These are phyloP conservation scores for Phalacrocorax carbo DNA, from an alignment of 2,113 vertebrate species.

Conservation along the genomic window DNA sequence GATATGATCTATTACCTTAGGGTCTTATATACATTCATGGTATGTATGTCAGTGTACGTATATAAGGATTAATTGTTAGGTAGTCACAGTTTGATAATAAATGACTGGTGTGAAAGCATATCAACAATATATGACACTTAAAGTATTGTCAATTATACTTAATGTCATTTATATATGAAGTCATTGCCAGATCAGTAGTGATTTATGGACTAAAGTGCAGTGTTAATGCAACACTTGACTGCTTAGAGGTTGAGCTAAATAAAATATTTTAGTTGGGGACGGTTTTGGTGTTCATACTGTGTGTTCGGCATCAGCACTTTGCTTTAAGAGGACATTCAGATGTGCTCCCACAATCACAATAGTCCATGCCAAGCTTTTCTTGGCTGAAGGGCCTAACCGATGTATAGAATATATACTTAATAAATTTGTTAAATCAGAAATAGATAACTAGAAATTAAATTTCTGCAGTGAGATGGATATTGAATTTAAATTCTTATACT, in stretches of 20 bases:
- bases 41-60: background rate
- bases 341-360: background rate
- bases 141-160: background rate
- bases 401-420: background rate
- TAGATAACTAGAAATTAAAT: background rate
- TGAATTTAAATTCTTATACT: background rate
- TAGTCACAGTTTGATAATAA: background rate
- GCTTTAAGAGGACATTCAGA: background rate
- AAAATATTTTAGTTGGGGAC: background rate
- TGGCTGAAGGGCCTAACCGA: background rate
- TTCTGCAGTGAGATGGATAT: background rate
- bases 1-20: background rate
- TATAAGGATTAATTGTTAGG: background rate
- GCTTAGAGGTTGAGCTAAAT: background rate
- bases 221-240: background rate
- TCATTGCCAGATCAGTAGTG: background rate
- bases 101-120: background rate
- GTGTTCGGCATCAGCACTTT: background rate
- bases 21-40: background rate
- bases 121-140: background rate
- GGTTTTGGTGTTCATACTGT: background rate
- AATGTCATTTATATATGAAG: background rate
- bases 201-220: background rate
- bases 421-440: background rate
- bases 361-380: background rate